Percentiles rank a stretch among this genome's conserved stretches.
phyloP scores from a whole-genome alignment of 1,140 invertebrate genomes.

The Rhagoletis pomonella region DNA sequence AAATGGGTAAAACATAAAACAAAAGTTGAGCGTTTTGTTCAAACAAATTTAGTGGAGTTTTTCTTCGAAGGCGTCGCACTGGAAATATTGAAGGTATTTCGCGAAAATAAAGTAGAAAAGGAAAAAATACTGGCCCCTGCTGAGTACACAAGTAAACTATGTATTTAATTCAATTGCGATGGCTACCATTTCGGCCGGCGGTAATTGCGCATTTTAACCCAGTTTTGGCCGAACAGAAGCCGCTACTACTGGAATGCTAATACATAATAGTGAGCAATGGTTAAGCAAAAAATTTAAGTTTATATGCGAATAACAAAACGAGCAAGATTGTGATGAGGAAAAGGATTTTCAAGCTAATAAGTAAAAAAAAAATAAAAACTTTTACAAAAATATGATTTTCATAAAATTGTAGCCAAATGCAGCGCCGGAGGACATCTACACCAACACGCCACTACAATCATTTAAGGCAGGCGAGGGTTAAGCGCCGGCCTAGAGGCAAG shows the following conservation, averaged over 20 bases:
- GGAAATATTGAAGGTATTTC: slow-evolving; percentile 9
- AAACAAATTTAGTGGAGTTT: background rate
- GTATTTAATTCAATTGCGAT: slow-evolving; percentile 40
- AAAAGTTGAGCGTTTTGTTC: background rate
- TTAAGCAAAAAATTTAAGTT: too few species aligned
- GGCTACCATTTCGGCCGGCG: slow-evolving; percentile 13
- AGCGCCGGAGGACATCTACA: background rate
- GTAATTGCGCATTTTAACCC: slow-evolving; percentile 22
- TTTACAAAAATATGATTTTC: too few species aligned
- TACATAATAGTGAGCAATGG: too few species aligned
- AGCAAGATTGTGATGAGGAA: too few species aligned
- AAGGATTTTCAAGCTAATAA: too few species aligned
- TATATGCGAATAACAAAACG: too few species aligned
- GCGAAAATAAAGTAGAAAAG: background rate
- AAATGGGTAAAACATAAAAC: background rate
- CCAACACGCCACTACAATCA: background rate
- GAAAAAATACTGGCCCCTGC: slow-evolving; percentile 3
- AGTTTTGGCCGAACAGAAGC: background rate
- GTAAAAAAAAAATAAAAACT: too few species aligned
- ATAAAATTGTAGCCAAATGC: too few species aligned
- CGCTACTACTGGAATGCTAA: background rate
- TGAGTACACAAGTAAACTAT: background rate
- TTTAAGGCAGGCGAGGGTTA: background rate
- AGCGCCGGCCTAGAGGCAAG: slow-evolving; percentile 20
- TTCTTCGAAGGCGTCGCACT: slow-evolving; percentile 6